Conservation (phyloP, 2,888 invertebrate genomes). For the Entomobrya proxima region DNA sequence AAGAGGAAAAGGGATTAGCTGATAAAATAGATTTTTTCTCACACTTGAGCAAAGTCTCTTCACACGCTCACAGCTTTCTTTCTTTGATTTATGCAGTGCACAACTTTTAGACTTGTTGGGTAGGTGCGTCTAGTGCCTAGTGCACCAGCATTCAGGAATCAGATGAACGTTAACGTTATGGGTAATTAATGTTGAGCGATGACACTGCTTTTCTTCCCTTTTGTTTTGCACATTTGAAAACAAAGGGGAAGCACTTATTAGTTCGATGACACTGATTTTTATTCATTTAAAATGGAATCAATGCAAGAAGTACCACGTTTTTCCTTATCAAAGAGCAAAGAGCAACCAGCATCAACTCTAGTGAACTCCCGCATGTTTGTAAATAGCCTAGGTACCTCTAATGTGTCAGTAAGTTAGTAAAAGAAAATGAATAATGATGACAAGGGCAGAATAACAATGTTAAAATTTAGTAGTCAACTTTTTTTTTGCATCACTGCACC, state of each 20-base stretch:
- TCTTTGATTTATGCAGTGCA: not conserved
- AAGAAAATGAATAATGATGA: slow-evolving; percentile 54
- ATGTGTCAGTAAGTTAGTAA: slow-evolving; percentile 35
- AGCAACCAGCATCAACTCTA: slow-evolving; percentile 12
- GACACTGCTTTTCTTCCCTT: slow-evolving; percentile 34
- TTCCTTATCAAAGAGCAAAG: not conserved
- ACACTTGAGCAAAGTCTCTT: slow-evolving; percentile 56
- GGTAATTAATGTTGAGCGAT: slow-evolving; percentile 48
- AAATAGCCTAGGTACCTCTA: too few relatives aligned
- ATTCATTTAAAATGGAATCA: not conserved
- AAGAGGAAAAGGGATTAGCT: slow-evolving; percentile 44
- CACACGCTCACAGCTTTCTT: slow-evolving; percentile 7
- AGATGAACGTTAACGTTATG: not conserved
- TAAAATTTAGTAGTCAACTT: not conserved
- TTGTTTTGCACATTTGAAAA: slow-evolving; percentile 25
- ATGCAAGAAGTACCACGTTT: not conserved
- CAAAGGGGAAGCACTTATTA: slow-evolving; percentile 53
- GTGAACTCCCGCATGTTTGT: slow-evolving; percentile 30
- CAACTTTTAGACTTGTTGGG: too few relatives aligned
- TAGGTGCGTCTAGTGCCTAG: not conserved
- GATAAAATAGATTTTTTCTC: slow-evolving; percentile 59
- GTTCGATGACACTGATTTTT: slow-evolving; percentile 67
- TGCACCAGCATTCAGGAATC: not conserved
- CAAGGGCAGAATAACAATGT: slow-evolving; percentile 58
- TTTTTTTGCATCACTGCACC: not conserved